These are phyloP conservation scores for Aldrovandia affinis DNA, from an alignment of 2,797 vertebrate genomes.

Conservation along the genomic window DNA sequence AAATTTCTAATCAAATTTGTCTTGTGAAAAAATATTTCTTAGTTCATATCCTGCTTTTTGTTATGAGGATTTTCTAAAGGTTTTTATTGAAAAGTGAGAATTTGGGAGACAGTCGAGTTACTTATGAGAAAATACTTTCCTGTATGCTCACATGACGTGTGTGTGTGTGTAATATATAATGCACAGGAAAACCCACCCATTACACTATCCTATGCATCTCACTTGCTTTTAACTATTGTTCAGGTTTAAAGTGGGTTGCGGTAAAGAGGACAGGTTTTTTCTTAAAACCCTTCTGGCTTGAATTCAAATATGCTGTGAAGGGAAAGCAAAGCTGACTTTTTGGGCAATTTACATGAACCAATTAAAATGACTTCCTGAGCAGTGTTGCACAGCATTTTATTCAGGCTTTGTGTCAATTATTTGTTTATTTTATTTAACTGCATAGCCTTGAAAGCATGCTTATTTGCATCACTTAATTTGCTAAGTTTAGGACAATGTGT, in stretches of 20 bases:
- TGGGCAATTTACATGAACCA: neutral
- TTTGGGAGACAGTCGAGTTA: neutral
- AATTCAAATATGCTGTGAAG: neutral
- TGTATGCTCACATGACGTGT: neutral
- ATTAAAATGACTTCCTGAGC: neutral
- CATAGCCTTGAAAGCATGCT: neutral
- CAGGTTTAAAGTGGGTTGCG: neutral
- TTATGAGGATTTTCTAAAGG: neutral
- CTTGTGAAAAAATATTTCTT: no score
- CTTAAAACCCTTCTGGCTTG: neutral
- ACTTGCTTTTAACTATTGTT: neutral
- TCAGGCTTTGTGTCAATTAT: neutral
- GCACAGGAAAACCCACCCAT: neutral
- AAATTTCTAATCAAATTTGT: no score
- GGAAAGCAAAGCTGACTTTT: neutral
- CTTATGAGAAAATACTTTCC: neutral
- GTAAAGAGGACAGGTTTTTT: neutral
- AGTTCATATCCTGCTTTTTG: no score
- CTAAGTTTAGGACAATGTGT: neutral
- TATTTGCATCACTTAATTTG: neutral
- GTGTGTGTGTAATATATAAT: neutral
- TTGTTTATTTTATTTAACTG: neutral
- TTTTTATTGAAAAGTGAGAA: neutral
- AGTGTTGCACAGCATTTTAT: neutral
- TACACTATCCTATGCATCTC: neutral